Conservation (phyloP, 2,888 invertebrate species). For the Tenthredo distinguenda region DNA sequence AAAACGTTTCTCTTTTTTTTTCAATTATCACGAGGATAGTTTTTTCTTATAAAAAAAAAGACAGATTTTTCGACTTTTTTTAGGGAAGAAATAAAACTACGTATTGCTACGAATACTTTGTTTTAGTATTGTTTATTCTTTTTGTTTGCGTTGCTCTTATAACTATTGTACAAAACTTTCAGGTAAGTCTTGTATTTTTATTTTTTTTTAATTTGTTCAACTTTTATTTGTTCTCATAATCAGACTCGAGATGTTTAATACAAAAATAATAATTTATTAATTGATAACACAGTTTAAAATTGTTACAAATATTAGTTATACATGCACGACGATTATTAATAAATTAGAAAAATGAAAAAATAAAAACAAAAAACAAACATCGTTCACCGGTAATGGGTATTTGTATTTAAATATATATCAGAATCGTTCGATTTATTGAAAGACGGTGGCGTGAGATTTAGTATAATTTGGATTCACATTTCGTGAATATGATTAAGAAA, state of each 20-base stretch:
- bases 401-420: neutral
- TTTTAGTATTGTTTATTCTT: slow-evolving; percentile 9
- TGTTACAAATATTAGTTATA: slow-evolving; percentile 13
- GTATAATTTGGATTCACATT: neutral
- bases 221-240: neutral
- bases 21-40: too few species aligned
- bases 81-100: neutral
- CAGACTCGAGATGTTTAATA: neutral
- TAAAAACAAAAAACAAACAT: too few species aligned
- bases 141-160: neutral
- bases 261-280: slow-evolving; percentile 1
- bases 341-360: neutral
- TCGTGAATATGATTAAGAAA: neutral
- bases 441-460: slow-evolving; percentile 44
- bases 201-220: neutral
- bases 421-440: slow-evolving; percentile 12
- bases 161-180: neutral
- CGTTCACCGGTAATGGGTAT: neutral
- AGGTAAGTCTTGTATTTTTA: slow-evolving; percentile 1
- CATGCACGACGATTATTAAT: neutral
- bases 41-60: neutral
- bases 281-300: neutral
- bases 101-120: neutral
- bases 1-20: too few species aligned
- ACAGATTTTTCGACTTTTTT: neutral